Evolutionary conservation across 2,113 vertebrate species (phyloP).

Genomic region (Gadus macrocephalus): DNA sequence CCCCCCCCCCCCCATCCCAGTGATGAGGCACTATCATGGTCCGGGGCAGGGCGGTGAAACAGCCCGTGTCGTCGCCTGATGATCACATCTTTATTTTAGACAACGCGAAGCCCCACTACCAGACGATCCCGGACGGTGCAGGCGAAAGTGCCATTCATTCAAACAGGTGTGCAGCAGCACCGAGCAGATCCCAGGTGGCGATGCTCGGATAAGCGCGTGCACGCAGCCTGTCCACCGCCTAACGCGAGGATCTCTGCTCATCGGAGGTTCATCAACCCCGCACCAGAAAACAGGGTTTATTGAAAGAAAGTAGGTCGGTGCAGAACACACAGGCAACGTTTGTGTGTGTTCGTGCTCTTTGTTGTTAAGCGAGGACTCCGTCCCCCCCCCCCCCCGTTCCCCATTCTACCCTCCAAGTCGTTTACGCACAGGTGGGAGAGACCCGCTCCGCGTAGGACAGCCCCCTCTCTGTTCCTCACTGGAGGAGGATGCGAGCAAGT

Average conservation of each 20-base stretch:
- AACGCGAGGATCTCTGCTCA: slow-evolving; percentile 33
- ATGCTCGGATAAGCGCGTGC: slow-evolving; percentile 46
- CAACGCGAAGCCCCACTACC: neutral
- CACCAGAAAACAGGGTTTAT: slow-evolving; percentile 55
- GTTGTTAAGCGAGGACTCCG: slow-evolving; percentile 60
- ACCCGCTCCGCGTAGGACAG: slow-evolving; percentile 72
- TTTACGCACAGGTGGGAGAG: slow-evolving; percentile 79
- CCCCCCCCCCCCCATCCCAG: neutral
- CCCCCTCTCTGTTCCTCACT: slow-evolving; percentile 68
- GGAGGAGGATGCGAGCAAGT: slow-evolving; percentile 74
- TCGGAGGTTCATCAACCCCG: slow-evolving; percentile 37
- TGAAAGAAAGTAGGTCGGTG: slow-evolving; percentile 61
- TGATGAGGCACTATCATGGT: slow-evolving; percentile 25
- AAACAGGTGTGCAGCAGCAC: slow-evolving; percentile 76
- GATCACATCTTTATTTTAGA: neutral
- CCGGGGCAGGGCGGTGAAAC: neutral
- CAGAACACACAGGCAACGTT: slow-evolving; percentile 42
- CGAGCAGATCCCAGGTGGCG: slow-evolving; percentile 57
- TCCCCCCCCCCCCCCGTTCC: slow-evolving; percentile 38
- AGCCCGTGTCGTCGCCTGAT: neutral
- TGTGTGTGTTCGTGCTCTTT: slow-evolving; percentile 57
- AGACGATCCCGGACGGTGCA: slow-evolving; percentile 12
- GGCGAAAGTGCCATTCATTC: slow-evolving; percentile 60
- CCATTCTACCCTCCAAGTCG: slow-evolving; percentile 12
- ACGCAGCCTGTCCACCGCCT: slow-evolving; percentile 7